Evolutionary conservation across 1,140 invertebrate species (phyloP), one percentile per base, ranked within the genome.

Genomic region (Vollenhovia emeryi): DNA sequence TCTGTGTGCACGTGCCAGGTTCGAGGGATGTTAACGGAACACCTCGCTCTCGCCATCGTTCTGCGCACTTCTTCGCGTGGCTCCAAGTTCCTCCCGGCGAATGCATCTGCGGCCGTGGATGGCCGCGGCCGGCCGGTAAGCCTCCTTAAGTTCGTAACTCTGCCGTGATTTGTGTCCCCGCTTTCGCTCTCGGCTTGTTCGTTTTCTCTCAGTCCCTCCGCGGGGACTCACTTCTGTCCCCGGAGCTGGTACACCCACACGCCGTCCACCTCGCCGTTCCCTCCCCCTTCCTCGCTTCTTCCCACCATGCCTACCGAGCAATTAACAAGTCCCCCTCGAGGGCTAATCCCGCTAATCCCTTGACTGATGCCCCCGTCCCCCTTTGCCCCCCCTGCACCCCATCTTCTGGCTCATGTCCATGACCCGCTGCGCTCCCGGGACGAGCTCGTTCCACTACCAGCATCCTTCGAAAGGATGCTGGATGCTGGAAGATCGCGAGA

Each of bases 261-360:
- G 45, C 69, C 80, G 55, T 75, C 27, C 52, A 40, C 62, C 74
- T 69, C 55, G 8, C 18, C 21, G 21, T 59, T 15, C 27, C 36
- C 52, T 11, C 11, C 36, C 36, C 30, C 60, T 18, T 52, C 36
- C 79, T 21, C 30, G 21, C 85, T 60, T 66, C 55, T 33, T 57
- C 52, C 71, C 64, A 40, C 74, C 55, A 30, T 89, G 86, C 84
- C 88, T 86, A 90, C 86, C 88, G 90, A 91, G 90, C 90, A 91
- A 91, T 91, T 91, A 91, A 91, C 90, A 90, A 91, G 90, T 91
- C 88, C 90, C 90, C 90, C 90, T 91, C 90, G 88, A 91, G 84
- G 85, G 88, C 90, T 91, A 91, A 91, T 91, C 90, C 90, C 80
- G 86, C 90, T 91, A 91, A 91, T 91, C 90, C 90, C 90, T 91